These are phyloP conservation scores for Chaunax sp. DNA, from an alignment of 2,797 vertebrate species.

Conservation along the genomic window DNA sequence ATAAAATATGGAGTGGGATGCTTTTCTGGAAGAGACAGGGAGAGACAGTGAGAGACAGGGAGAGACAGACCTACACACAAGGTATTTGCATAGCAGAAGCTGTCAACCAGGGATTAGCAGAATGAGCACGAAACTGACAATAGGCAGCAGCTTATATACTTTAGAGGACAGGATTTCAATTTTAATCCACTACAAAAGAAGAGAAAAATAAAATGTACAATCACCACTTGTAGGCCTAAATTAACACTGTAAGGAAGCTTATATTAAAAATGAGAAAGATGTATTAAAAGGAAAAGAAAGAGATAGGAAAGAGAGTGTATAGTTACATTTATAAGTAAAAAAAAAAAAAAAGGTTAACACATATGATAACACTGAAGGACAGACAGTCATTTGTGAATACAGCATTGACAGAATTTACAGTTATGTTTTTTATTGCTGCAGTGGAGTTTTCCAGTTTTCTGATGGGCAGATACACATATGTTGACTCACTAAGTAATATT, in stretches of 20 bases:
- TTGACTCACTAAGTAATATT: neutral
- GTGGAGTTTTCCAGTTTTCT: neutral
- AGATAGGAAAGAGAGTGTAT: neutral
- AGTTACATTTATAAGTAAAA: neutral
- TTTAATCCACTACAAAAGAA: conserved; percentile 79
- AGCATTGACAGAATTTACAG: neutral
- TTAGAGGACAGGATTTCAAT: conserved; percentile 78
- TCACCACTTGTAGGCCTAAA: conserved; percentile 59
- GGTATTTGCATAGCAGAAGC: conserved; percentile 71
- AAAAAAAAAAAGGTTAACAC: neutral
- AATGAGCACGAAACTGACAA: conserved; percentile 77
- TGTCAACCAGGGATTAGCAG: conserved; percentile 82
- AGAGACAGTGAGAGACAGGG: conserved; percentile 1
- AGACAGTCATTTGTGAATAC: neutral
- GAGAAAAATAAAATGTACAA: conserved; percentile 60
- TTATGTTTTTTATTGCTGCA: neutral
- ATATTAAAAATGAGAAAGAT: conserved; percentile 45
- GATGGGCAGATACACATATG: neutral
- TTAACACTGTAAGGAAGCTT: conserved; percentile 45
- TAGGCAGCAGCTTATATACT: conserved; percentile 79
- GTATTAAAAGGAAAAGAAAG: conserved; percentile 25
- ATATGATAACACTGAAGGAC: neutral
- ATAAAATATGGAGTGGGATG: conserved; percentile 16
- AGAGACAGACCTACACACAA: conserved; percentile 58
- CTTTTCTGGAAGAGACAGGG: conserved; percentile 34